phyloP scores from a whole-genome alignment of 2,888 invertebrate genomes.

The Pyrocoelia pectoralis region DNA sequence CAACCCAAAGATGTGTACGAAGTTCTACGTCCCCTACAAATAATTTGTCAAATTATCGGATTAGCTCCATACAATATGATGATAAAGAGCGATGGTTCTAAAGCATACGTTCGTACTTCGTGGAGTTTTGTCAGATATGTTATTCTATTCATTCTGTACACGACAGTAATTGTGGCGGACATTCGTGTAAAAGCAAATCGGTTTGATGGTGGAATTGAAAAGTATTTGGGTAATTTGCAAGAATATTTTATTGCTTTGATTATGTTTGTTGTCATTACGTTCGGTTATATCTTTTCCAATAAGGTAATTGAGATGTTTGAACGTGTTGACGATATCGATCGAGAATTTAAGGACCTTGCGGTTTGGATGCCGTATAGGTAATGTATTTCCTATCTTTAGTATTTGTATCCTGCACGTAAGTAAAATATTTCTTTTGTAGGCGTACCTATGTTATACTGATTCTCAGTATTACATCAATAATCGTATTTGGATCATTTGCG shows the following conservation, averaged over 20 bases:
- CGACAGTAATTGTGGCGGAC: background rate
- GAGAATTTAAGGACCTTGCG: conserved; percentile 39
- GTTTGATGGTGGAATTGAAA: conserved; percentile 21
- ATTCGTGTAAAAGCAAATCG: conserved; percentile 13
- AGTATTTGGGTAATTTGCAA: conserved; percentile 37
- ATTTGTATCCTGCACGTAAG: no score
- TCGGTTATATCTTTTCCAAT: conserved; percentile 39
- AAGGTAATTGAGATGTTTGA: conserved; percentile 42
- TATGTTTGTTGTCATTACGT: conserved; percentile 26
- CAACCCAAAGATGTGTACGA: conserved; percentile 32
- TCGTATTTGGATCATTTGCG: background rate
- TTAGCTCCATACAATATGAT: conserved; percentile 33
- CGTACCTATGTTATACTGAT: background rate
- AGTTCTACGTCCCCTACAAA: conserved; percentile 30
- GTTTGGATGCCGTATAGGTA: conserved; percentile 45
- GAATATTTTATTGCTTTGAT: conserved; percentile 39
- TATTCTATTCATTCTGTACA: conserved; percentile 17
- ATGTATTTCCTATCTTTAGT: conserved; percentile 8
- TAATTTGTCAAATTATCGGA: conserved; percentile 31
- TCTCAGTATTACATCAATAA: conserved; percentile 5
- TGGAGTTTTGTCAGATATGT: conserved; percentile 18
- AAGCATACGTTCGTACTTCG: conserved; percentile 15
- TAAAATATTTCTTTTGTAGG: conserved; percentile 13
- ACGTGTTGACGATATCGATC: conserved; percentile 43
- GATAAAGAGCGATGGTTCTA: conserved; percentile 12